Evolutionary conservation across 2,888 invertebrate species (phyloP).

Genomic region (Parapristionchus giblindavisi): DNA sequence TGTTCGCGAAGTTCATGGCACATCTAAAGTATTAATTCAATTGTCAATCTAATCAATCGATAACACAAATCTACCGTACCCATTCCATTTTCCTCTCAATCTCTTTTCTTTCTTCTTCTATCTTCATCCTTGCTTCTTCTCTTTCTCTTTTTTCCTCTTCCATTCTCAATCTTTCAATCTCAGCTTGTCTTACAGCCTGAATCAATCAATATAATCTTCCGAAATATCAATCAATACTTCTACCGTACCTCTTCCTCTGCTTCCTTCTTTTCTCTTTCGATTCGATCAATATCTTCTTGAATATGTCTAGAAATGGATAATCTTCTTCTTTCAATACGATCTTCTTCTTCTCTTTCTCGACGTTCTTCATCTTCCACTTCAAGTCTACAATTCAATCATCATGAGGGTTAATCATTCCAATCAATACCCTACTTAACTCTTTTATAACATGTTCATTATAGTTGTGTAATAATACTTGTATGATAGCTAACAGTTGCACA

Average conservation of each 20-base stretch:
- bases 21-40: background rate
- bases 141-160: constrained; percentile 16
- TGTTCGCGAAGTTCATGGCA: background rate
- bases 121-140: constrained; percentile 1
- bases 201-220: background rate
- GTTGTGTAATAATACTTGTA: too few species aligned
- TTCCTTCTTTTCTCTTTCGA: background rate
- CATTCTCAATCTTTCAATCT: background rate
- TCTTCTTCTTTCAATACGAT: background rate
- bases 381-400: too few species aligned
- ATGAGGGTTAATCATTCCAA: too few species aligned
- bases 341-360: background rate
- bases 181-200: background rate
- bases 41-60: background rate
- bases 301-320: too few species aligned
- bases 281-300: background rate
- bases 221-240: background rate
- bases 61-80: background rate
- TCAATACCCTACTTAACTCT: too few species aligned
- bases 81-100: background rate
- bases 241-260: constrained; percentile 10
- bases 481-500: too few species aligned
- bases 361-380: background rate
- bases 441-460: too few species aligned
- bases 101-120: constrained; percentile 8